Conservation (phyloP, 2,113 vertebrate genomes). For the Chlorocebus sabaeus region DNA sequence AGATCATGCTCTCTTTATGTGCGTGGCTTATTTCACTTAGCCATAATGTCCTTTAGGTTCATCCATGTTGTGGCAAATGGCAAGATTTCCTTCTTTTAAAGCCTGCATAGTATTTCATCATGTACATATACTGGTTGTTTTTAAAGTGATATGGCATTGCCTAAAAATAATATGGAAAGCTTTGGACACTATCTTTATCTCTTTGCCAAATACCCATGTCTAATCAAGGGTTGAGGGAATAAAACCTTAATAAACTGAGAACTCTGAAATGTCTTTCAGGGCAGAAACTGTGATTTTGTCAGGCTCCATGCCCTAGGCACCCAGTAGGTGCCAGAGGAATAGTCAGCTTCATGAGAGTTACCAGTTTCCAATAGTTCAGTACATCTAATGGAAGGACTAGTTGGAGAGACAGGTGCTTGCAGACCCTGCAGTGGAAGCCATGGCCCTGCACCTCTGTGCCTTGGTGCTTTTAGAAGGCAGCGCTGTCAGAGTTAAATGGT, state of each 20-base stretch:
- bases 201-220: not conserved
- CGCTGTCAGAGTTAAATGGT: too few species aligned
- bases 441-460: not conserved
- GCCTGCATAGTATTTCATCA: not conserved
- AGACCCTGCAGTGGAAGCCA: not conserved
- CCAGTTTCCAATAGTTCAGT: fast-evolving
- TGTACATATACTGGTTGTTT: not conserved
- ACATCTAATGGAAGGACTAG: too few species aligned
- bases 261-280: not conserved
- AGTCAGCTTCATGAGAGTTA: not conserved
- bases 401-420: not conserved
- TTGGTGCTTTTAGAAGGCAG: not conserved
- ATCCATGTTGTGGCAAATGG: not conserved
- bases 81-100: not conserved
- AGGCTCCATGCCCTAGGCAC: not conserved
- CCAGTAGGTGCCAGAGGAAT: not conserved
- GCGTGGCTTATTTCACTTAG: not conserved
- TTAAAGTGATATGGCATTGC: not conserved
- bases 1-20: not conserved
- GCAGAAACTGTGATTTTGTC: not conserved
- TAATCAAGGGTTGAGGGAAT: not conserved
- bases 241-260: not conserved
- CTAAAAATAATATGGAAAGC: not conserved
- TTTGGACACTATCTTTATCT: not conserved
- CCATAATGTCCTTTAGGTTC: not conserved